phyloP scores from a whole-genome alignment of 2,888 invertebrate genomes.

The Dichetophora obliterata region DNA sequence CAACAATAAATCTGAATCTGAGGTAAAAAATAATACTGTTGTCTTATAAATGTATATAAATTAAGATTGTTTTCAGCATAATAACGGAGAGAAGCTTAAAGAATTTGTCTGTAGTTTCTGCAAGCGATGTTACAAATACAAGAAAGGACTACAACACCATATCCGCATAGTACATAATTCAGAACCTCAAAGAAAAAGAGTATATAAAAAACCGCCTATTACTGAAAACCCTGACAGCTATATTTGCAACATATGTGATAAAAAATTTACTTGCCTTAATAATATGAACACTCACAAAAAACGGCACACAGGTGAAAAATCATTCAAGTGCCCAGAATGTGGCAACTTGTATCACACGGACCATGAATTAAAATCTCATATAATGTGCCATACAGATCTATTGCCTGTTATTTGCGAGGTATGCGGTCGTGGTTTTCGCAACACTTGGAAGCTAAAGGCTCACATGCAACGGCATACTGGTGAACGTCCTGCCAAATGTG shows the following conservation, averaged over 20 bases:
- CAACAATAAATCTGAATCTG: too few relatives aligned
- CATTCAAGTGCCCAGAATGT: conserved; percentile 61
- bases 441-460: conserved; percentile 63
- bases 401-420: conserved; percentile 63
- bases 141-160: conserved; percentile 58
- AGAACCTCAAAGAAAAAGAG: background rate
- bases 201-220: background rate
- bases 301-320: conserved; percentile 65
- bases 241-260: conserved; percentile 63
- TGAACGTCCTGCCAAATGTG: conserved; percentile 62
- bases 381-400: conserved; percentile 60
- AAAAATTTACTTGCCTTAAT: conserved; percentile 62
- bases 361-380: conserved; percentile 60
- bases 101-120: conserved; percentile 59
- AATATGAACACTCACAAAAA: conserved; percentile 64
- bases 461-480: conserved; percentile 64
- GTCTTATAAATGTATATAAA: background rate
- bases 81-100: conserved; percentile 23
- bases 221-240: conserved; percentile 61
- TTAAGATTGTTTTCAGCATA: background rate
- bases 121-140: conserved; percentile 57
- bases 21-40: background rate
- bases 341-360: conserved; percentile 61
- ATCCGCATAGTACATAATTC: conserved; percentile 49
- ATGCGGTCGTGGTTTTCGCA: conserved; percentile 61